phyloP scores from a whole-genome alignment of 1,140 invertebrate species.

The Lepidostoma basale region DNA sequence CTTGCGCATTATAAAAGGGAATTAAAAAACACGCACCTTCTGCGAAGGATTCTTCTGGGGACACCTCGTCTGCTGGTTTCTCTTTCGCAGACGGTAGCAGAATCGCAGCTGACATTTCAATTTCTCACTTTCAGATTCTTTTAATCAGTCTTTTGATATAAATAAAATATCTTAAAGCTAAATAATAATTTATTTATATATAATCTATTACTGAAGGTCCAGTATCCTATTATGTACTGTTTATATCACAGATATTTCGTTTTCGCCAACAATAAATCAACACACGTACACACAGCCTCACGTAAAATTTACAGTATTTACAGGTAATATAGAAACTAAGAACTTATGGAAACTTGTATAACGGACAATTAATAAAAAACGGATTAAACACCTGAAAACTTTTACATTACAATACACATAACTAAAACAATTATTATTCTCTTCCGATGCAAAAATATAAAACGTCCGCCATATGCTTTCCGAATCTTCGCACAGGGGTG shows the following conservation, averaged over 20 bases:
- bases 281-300: conserved; percentile 55
- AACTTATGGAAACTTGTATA: conserved; percentile 62
- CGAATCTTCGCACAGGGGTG: conserved; percentile 50
- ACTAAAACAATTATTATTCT: conserved; percentile 63
- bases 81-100: conserved; percentile 32
- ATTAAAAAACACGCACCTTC: conserved; percentile 22
- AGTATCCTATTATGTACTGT: conserved; percentile 55
- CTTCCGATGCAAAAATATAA: conserved; percentile 63
- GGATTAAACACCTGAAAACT: conserved; percentile 60
- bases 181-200: conserved; percentile 38
- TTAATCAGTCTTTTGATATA: conserved; percentile 35
- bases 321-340: conserved; percentile 50
- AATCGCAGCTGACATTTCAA: conserved; percentile 60
- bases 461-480: conserved; percentile 64
- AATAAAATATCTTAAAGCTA: conserved; percentile 35
- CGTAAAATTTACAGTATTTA: conserved; percentile 34
- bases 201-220: conserved; percentile 26
- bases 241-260: conserved; percentile 65
- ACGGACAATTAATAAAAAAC: conserved; percentile 60
- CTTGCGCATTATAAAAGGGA: not conserved
- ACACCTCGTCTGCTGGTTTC: conserved; percentile 22
- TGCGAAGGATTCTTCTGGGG: conserved; percentile 14
- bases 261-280: conserved; percentile 61
- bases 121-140: conserved; percentile 42
- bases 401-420: conserved; percentile 60